Evolutionary conservation across 2,888 invertebrate species (phyloP).

Genomic region (Magallana nippona): DNA sequence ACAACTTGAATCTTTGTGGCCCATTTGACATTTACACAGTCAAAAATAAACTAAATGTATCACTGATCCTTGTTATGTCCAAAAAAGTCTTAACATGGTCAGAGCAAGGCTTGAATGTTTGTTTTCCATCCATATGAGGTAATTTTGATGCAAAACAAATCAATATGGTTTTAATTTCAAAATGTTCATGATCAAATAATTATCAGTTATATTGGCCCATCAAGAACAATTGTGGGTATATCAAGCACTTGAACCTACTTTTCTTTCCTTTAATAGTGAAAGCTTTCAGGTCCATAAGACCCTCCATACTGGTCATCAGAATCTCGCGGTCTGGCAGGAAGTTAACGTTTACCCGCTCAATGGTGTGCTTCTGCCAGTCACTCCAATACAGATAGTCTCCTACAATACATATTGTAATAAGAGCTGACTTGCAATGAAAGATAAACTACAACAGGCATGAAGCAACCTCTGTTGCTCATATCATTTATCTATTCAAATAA

Average conservation of each 20-base stretch:
- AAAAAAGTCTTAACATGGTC: too few relatives aligned
- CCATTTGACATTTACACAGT: constrained; percentile 72
- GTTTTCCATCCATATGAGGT: neutral
- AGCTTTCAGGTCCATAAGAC: constrained; percentile 91
- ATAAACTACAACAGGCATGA: neutral
- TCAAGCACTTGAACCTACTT: constrained; percentile 58
- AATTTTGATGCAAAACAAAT: constrained; percentile 3
- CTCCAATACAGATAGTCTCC: constrained; percentile 92
- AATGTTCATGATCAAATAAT: neutral
- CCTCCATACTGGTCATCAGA: constrained; percentile 87
- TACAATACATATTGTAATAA: constrained; percentile 60
- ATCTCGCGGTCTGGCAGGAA: constrained; percentile 87
- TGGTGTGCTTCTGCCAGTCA: constrained; percentile 91
- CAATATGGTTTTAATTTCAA: neutral
- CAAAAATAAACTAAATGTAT: too few relatives aligned
- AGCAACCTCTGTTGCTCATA: too few relatives aligned
- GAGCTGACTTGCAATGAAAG: neutral
- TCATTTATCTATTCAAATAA: too few relatives aligned
- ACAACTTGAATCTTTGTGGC: constrained; percentile 72
- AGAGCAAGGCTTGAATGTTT: too few relatives aligned
- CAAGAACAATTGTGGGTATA: too few relatives aligned
- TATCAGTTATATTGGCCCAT: neutral
- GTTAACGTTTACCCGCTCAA: constrained; percentile 88
- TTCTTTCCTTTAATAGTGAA: constrained; percentile 88
- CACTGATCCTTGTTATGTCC: too few relatives aligned